Evolutionary conservation across 2,888 invertebrate genomes (phyloP), one percentile per base, ranked within the genome.

Genomic region (Dastarcus helophoroides): DNA sequence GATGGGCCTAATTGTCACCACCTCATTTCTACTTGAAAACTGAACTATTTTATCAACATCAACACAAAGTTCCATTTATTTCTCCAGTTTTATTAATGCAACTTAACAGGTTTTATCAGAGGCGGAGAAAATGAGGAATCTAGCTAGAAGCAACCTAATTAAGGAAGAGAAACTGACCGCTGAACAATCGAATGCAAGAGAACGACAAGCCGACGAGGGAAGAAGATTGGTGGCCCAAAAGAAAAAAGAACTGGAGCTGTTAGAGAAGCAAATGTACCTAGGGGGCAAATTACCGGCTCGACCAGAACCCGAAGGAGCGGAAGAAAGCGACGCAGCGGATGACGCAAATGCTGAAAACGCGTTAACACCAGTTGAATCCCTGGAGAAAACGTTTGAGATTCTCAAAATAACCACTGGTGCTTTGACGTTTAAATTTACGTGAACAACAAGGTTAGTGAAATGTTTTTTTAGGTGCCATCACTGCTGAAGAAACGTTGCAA

Each of bases 351-450:
- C 42, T 3, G 40, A 33, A 9, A 13, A 33, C 2, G 44, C 43
- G 2, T 43, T 51, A 0, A 58, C 63, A 37, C 61, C 64, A 0
- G 62, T 63, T 2, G 64, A 67, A 32, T 54, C 48, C 31, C 51
- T 77, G 64, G 77, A 80, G 38, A 69, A 73, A 7, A 64, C 73
- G 12, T 83, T 86, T 51, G 76, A 77, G 39, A 74, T 73, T 41
- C 64, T 86, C 0, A 82, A 83, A 69, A 74, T 75, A 52, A 74
- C 79, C 1, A 84, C 85, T 10, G 80, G 79, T 71, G n/a, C n/a
- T n/a, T n/a, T n/a, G n/a, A n/a, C n/a, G n/a, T n/a, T n/a, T n/a
- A n/a, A n/a, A n/a, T n/a, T n/a, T n/a, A n/a, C n/a, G n/a, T n/a
- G n/a, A n/a, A n/a, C n/a, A n/a, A n/a, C n/a, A n/a, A n/a, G n/a